Base-by-base conservation (phyloP, 2,888 invertebrate species). In the Drosophila conformis region DNA sequence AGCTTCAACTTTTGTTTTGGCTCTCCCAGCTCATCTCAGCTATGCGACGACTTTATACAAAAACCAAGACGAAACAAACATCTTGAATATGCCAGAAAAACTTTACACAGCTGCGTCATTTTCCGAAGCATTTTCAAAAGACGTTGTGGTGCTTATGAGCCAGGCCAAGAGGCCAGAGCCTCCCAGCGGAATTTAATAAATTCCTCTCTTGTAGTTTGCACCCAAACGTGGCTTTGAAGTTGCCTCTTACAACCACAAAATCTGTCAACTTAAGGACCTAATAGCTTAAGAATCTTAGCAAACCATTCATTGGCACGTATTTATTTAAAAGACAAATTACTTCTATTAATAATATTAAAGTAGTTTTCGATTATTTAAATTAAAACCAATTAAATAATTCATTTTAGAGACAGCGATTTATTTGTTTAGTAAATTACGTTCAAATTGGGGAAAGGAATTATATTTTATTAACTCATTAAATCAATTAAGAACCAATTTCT, bases 101-200 rank as follows among this genome's bases (percentile, higher is more conserved):
- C 88, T 89, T 87, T 73, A 61, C 68, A 59, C 61, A 73, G 78
- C 76, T 79, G 71, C 71, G 70, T 71, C 61, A 84, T 75, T 69
- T 78, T 72, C 42, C 54, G 29, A 46, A 61, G 80, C 85, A 89
- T 83, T 87, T 74, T 53, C 64, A 58, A 69, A 75, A 61, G 62
- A 53, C 52, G 51, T 60, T 59, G 18, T 52, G 31, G 27, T 58
- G 42, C 64, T 64, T 61, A 72, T 65, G 42, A 70, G 69, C 53
- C 46, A 72, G 54, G 21, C 58, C 35, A 33, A n/a, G 51, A 62
- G 27, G 27, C 42, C 42, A 29, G 49, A 60, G 64, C 68, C 73
- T 61, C 57, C 72, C 48, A 70, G 69, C 56, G 90, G 90, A 79
- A 85, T 85, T 89, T 85, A 84, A 87, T 79, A 85, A 87, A 89